phyloP scores from a whole-genome alignment of 2,797 vertebrate species.

The Alauda arvensis region DNA sequence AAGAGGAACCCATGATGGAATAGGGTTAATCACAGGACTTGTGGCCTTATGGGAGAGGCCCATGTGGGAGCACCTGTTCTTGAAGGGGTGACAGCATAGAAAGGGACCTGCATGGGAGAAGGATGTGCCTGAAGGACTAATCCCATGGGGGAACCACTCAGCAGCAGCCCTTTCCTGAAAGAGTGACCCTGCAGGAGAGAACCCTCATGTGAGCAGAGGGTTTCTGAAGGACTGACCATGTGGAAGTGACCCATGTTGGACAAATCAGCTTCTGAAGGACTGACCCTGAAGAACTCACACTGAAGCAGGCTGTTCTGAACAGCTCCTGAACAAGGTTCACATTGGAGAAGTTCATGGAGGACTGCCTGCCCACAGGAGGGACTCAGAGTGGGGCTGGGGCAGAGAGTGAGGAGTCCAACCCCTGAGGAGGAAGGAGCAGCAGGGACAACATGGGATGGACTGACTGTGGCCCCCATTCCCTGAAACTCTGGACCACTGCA shows the following conservation, averaged over 20 bases:
- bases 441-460: neutral
- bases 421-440: neutral
- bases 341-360: accelerated
- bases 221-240: neutral
- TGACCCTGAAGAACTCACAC: accelerated
- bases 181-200: too few species aligned
- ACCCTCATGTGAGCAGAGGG: too few species aligned
- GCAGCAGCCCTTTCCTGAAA: neutral
- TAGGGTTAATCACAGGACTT: neutral
- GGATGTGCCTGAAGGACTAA: neutral
- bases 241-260: neutral
- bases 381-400: neutral
- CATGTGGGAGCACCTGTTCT: accelerated
- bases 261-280: neutral
- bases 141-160: neutral
- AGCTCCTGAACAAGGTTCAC: accelerated
- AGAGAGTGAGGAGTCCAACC: neutral
- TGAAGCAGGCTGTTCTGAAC: neutral
- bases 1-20: too few species aligned
- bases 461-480: neutral
- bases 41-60: accelerated
- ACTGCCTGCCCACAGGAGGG: neutral
- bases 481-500: neutral
- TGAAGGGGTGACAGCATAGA: neutral
- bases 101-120: accelerated